These are phyloP conservation scores for Nipponia nippon DNA, from an alignment of 2,113 vertebrate species.

Conservation along the genomic window DNA sequence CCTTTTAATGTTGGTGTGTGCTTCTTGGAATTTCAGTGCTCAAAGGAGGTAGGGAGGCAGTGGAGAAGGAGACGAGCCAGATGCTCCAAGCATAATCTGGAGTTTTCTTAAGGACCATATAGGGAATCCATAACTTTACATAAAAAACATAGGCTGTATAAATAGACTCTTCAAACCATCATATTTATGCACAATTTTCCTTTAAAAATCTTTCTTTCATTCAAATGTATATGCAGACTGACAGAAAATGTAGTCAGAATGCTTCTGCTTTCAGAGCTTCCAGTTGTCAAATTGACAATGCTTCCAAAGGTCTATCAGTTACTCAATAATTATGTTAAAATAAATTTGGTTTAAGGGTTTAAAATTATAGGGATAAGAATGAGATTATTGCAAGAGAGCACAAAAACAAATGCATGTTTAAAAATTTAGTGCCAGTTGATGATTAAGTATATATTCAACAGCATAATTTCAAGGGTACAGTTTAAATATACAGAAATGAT, in stretches of 20 bases:
- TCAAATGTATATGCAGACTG: neutral
- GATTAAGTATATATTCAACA: neutral
- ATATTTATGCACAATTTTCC: neutral
- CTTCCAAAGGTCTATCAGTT: neutral
- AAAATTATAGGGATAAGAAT: neutral
- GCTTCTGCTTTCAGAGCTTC: neutral
- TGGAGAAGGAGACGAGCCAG: neutral
- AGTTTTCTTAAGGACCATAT: neutral
- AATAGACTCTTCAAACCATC: neutral
- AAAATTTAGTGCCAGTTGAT: neutral
- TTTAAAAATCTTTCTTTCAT: neutral
- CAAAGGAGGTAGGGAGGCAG: neutral
- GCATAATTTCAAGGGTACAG: neutral
- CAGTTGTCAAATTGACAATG: neutral
- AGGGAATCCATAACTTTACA: neutral
- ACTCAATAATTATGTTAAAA: neutral
- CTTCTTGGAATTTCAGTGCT: neutral
- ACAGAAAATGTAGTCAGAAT: neutral
- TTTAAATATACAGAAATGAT: neutral
- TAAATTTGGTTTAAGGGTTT: neutral
- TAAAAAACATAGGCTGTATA: neutral
- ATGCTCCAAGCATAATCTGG: neutral
- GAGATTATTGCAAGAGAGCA: neutral
- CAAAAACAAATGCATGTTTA: neutral
- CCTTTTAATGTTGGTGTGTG: neutral